Conservation (phyloP, 2,113 vertebrate species). For the Nothobranchius furzeri region DNA sequence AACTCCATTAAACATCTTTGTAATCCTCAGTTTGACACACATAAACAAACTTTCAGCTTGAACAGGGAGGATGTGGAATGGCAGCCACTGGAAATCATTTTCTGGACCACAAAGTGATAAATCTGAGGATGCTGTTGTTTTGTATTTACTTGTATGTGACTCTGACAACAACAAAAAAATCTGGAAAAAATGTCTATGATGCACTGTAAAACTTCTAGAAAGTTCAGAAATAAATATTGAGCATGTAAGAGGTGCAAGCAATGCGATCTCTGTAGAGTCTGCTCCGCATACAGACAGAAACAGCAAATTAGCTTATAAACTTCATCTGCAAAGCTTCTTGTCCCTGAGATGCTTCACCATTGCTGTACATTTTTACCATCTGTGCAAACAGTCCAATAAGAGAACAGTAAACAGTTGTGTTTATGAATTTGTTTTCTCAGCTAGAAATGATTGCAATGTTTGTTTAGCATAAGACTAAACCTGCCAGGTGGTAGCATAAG, state of each 20-base stretch:
- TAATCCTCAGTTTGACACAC: slow-evolving; percentile 34
- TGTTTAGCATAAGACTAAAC: background rate
- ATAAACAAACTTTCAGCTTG: slow-evolving; percentile 33
- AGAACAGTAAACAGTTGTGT: background rate
- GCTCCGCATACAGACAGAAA: too few relatives aligned
- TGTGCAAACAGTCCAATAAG: background rate
- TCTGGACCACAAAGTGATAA: slow-evolving; percentile 4
- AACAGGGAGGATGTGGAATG: slow-evolving; percentile 15
- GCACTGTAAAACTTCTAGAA: too few relatives aligned
- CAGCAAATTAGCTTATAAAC: background rate
- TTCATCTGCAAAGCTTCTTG: background rate
- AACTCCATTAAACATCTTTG: slow-evolving; percentile 63
- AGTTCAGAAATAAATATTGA: too few relatives aligned
- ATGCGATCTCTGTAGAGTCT: too few relatives aligned
- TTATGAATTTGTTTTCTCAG: background rate
- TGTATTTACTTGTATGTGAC: background rate
- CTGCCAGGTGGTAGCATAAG: background rate
- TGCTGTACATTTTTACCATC: background rate
- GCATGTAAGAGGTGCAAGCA: background rate
- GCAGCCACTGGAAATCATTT: slow-evolving; percentile 11
- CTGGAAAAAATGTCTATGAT: too few relatives aligned
- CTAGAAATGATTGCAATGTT: background rate
- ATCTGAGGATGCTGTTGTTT: background rate
- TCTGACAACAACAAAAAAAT: too few relatives aligned
- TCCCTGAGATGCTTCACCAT: background rate